Conservation (phyloP, 2,113 vertebrate species). For the Onychostruthus taczanowskii region DNA sequence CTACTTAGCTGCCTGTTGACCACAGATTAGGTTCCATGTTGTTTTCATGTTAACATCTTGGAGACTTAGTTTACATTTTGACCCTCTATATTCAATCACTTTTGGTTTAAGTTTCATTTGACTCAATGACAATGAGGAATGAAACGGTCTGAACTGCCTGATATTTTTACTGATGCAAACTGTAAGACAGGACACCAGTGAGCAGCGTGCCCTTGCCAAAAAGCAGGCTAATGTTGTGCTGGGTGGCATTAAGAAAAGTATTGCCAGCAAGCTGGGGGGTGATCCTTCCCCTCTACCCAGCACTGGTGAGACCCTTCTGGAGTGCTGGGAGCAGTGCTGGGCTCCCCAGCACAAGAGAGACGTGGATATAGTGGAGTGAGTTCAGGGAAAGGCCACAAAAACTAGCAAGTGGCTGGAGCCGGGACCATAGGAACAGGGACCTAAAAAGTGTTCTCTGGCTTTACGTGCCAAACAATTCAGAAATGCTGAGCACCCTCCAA, state of each 20-base stretch:
- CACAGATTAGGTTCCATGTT: not conserved
- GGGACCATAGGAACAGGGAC: not conserved
- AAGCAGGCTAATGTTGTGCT: not conserved
- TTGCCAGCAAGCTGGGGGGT: rapidly evolving
- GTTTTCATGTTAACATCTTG: not conserved
- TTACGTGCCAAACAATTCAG: not conserved
- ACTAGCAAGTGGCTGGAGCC: not conserved
- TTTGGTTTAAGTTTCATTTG: not conserved
- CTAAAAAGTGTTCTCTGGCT: not conserved
- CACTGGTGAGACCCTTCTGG: not conserved
- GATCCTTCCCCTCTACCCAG: not conserved
- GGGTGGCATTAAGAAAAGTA: not conserved
- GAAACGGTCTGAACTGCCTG: not conserved
- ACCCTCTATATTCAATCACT: not conserved
- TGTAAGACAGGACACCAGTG: not conserved
- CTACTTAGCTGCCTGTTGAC: not conserved
- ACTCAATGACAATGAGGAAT: not conserved
- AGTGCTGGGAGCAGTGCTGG: not conserved
- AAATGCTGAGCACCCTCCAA: not conserved
- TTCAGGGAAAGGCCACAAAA: not conserved
- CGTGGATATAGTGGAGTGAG: rapidly evolving
- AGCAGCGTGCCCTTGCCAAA: rapidly evolving
- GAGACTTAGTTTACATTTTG: not conserved
- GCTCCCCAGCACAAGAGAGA: not conserved
- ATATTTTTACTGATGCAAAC: not conserved